Evolutionary conservation across 2,888 invertebrate genomes (phyloP), one percentile per base, ranked within the genome.

Genomic region (Acrocyrtus sp.): DNA sequence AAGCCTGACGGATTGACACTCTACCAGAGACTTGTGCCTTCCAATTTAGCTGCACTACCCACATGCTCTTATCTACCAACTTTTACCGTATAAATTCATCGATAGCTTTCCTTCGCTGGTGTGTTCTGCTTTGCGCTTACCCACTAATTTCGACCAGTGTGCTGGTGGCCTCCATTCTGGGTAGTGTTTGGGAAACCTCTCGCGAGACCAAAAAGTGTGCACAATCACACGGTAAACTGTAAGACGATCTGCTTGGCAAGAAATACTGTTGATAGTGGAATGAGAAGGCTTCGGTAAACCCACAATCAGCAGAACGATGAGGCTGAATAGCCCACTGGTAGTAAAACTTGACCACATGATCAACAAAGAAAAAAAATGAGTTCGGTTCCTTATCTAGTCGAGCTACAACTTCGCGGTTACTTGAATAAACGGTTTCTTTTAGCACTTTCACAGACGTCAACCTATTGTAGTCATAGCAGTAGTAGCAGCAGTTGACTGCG

Each of bases 161-260:
- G 96, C 96, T 17, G 93, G 91, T 45, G 96, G 96, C 83, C 95
- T 88, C 93, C 94, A 95, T 84, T 94, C 93, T 5, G 96, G 96
- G 84, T 94, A 96, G 85, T 96, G 95, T 83, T 94, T 95, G 48
- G 96, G 96, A 84, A 96, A 96, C 82, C 90, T 89, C 81, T 93
- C 92, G 82, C 93, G 88, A 53, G 94, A 93, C 96, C 96, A 96
- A 83, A 93, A 93, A 57, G 95, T 96, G 83, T 94, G 93, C 84
- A 96, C 85, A 80, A 94, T 92, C 85, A 95, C 92, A 84, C 91
- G 92, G 84, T 96, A 96, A 81, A 94, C 92, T 79, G 92, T 94
- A 85, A 94, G 88, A 84, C 93, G 93, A 85, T 93, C 93, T 82
- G 92, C 90, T 80, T 90, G 90, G 83, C 92, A 92, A 41, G 88